These are phyloP conservation scores for Abrostola tripartita DNA, from an alignment of 2,888 invertebrate genomes.

Conservation along the genomic window DNA sequence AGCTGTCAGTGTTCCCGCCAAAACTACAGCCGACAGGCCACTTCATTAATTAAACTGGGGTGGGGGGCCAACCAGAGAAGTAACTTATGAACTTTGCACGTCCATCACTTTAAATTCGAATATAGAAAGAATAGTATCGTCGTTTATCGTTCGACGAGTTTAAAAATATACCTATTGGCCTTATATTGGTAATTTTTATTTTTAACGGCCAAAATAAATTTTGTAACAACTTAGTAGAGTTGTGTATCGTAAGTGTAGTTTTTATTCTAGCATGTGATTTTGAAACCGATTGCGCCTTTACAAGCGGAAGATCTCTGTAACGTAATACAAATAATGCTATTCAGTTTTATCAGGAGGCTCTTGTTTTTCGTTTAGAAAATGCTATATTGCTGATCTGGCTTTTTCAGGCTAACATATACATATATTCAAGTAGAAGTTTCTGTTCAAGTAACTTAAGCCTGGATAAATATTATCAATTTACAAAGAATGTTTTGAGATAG, in stretches of 20 bases:
- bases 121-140: not conserved
- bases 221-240: too few species aligned
- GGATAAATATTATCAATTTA: not conserved
- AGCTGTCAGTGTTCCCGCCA: constrained; percentile 56
- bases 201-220: too few species aligned
- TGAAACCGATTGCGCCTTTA: constrained; percentile 30
- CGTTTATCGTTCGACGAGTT: not conserved
- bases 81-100: constrained; percentile 10
- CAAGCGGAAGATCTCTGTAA: constrained; percentile 20
- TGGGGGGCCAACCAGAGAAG: constrained; percentile 48
- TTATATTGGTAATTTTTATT: too few species aligned
- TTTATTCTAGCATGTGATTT: too few species aligned
- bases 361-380: constrained; percentile 12
- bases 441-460: not conserved
- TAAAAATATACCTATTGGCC: too few species aligned
- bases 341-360: constrained; percentile 29
- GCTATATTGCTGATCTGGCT: constrained; percentile 4
- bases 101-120: not conserved
- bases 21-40: constrained; percentile 56
- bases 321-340: constrained; percentile 33
- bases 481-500: too few species aligned
- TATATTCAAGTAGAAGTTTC: not conserved
- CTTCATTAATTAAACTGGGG: constrained; percentile 64
- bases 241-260: too few species aligned
- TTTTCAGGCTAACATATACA: constrained; percentile 1